phyloP scores from a whole-genome alignment of 2,113 vertebrate genomes.

The Peromyscus maniculatus region DNA sequence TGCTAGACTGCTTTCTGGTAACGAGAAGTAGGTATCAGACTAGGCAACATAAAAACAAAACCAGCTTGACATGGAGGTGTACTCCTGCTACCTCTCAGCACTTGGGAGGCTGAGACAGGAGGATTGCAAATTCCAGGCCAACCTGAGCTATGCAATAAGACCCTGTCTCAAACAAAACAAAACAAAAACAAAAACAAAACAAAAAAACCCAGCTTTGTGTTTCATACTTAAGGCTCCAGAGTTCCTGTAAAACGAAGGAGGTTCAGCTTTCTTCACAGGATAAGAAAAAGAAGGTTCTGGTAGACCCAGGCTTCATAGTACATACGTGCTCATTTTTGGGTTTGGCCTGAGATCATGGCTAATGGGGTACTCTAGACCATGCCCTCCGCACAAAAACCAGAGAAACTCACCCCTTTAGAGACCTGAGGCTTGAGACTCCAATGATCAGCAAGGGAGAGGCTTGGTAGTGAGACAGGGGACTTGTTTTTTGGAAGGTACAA shows the following conservation, averaged over 20 bases:
- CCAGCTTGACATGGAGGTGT: not conserved
- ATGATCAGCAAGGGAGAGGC: constrained; percentile 77
- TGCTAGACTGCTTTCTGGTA: not conserved
- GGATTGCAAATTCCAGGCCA: not conserved
- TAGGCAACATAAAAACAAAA: not conserved
- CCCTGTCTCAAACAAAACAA: not conserved
- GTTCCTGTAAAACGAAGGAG: not conserved
- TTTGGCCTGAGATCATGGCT: accelerated
- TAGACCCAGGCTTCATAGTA: not conserved
- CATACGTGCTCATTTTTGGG: not conserved
- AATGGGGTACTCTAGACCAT: not conserved
- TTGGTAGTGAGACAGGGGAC: constrained; percentile 70
- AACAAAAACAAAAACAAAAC: not conserved
- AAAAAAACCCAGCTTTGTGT: not conserved
- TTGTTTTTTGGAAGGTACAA: constrained; percentile 83
- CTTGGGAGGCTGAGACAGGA: not conserved
- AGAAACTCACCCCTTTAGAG: constrained; percentile 25
- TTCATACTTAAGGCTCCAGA: not conserved
- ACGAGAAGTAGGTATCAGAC: not conserved
- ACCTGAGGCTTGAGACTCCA: constrained; percentile 34
- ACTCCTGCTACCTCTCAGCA: not conserved
- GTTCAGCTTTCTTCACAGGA: not conserved
- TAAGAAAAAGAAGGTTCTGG: not conserved
- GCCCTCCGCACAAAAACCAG: not conserved
- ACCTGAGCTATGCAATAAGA: not conserved